A percentile compares a stretch with the other conserved stretches of the same genome.
Conservation (phyloP, 64 coral and sea anemone species). For the Platygyra sinensis region DNA sequence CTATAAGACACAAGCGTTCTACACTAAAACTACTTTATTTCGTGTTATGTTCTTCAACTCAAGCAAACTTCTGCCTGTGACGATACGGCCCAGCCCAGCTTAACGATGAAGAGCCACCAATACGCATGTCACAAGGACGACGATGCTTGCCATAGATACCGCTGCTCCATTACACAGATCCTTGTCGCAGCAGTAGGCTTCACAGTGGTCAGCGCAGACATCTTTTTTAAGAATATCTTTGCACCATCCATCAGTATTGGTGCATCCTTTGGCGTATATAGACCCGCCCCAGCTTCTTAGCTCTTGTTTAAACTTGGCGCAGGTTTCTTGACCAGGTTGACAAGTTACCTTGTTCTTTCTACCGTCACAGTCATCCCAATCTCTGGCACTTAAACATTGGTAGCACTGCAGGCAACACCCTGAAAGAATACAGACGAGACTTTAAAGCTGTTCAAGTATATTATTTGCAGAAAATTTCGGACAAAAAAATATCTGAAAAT, state of each 20-base stretch:
- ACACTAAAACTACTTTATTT: too few relatives aligned
- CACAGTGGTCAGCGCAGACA: neutral
- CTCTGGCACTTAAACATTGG: neutral
- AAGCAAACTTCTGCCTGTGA: neutral
- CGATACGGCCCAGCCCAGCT: neutral
- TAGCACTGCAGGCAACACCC: neutral
- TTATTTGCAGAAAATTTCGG: too few relatives aligned
- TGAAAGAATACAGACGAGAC: neutral
- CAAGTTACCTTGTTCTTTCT: neutral
- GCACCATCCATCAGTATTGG: neutral
- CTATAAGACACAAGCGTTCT: too few relatives aligned
- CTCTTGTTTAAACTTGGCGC: neutral
- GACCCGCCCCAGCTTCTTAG: neutral
- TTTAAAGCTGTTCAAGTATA: too few relatives aligned
- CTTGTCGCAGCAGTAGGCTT: neutral
- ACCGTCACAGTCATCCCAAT: neutral
- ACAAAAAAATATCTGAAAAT: too few relatives aligned
- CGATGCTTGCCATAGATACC: neutral
- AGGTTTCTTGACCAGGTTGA: neutral
- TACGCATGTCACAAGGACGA: neutral
- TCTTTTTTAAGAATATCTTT: neutral
- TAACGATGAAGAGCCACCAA: neutral
- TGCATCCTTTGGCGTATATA: neutral
- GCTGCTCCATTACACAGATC: conserved; percentile 2
- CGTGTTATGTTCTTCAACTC: too few relatives aligned